phyloP scores from a whole-genome alignment of 2,888 invertebrate species.

The Agrotis ipsilon region DNA sequence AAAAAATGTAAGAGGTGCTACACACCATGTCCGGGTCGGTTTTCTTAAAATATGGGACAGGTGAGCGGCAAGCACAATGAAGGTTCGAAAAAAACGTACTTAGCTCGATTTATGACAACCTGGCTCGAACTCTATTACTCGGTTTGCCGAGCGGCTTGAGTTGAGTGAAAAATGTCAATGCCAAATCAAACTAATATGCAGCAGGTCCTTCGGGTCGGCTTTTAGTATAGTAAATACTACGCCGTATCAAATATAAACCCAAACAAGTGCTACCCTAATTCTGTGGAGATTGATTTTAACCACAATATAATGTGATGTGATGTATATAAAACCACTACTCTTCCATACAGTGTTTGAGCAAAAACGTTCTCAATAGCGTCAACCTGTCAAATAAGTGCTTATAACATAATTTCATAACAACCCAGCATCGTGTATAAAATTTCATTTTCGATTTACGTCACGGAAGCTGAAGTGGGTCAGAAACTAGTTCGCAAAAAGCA shows the following conservation, averaged over 20 bases:
- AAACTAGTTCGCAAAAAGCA: slow-evolving; percentile 61
- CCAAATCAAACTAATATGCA: no score
- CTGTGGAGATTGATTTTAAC: background rate
- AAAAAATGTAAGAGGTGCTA: background rate
- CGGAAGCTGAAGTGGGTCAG: slow-evolving; percentile 66
- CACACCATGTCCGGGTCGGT: no score
- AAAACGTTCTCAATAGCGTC: slow-evolving; percentile 53
- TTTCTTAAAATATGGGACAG: no score
- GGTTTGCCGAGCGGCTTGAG: no score
- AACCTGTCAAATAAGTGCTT: slow-evolving; percentile 46
- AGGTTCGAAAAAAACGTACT: no score
- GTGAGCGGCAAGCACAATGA: no score
- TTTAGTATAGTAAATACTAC: no score
- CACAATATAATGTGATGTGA: background rate
- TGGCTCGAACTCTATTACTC: no score
- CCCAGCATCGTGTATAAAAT: slow-evolving; percentile 50
- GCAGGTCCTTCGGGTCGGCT: no score
- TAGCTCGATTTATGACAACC: no score
- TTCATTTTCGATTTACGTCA: slow-evolving; percentile 63
- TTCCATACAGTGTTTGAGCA: slow-evolving; percentile 9
- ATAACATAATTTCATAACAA: slow-evolving; percentile 51
- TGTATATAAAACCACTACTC: background rate
- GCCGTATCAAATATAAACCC: no score
- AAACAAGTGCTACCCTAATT: background rate
- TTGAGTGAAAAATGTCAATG: no score